Evolutionary conservation across 2,888 invertebrate species (phyloP).

Genomic region (Papilio gigon): DNA sequence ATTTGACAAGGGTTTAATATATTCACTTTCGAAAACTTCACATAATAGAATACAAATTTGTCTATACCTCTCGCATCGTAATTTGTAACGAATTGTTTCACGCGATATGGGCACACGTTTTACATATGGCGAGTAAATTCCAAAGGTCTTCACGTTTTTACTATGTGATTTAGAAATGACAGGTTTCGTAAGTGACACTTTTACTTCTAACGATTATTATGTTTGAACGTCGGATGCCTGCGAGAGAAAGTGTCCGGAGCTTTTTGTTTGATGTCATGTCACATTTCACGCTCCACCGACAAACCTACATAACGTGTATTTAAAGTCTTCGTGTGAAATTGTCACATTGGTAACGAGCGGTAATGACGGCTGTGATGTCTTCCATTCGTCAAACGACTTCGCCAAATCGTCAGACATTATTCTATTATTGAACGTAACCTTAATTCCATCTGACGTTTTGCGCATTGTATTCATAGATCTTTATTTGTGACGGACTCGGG

Average conservation of each 20-base stretch:
- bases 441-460: slow-evolving; percentile 36
- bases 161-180: slow-evolving; percentile 49
- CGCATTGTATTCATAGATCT: slow-evolving; percentile 34
- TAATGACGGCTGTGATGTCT: slow-evolving; percentile 42
- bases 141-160: slow-evolving; percentile 16
- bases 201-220: slow-evolving; percentile 60
- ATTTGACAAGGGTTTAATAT: slow-evolving; percentile 21
- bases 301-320: slow-evolving; percentile 40
- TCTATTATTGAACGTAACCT: slow-evolving; percentile 27
- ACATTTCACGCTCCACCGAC: slow-evolving; percentile 46
- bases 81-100: slow-evolving; percentile 12
- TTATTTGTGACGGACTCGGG: slow-evolving; percentile 35
- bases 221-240: slow-evolving; percentile 46
- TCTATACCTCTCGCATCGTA: not conserved
- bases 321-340: slow-evolving; percentile 40
- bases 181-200: slow-evolving; percentile 65
- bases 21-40: slow-evolving; percentile 7
- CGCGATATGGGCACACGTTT: not conserved
- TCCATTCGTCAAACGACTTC: slow-evolving; percentile 48
- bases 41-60: slow-evolving; percentile 3
- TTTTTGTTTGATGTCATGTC: slow-evolving; percentile 51
- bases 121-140: slow-evolving; percentile 24
- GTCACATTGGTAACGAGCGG: slow-evolving; percentile 40
- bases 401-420: slow-evolving; percentile 32
- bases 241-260: slow-evolving; percentile 54